phyloP scores from a whole-genome alignment of 2,888 invertebrate genomes.

The Odontocerum albicorne region DNA sequence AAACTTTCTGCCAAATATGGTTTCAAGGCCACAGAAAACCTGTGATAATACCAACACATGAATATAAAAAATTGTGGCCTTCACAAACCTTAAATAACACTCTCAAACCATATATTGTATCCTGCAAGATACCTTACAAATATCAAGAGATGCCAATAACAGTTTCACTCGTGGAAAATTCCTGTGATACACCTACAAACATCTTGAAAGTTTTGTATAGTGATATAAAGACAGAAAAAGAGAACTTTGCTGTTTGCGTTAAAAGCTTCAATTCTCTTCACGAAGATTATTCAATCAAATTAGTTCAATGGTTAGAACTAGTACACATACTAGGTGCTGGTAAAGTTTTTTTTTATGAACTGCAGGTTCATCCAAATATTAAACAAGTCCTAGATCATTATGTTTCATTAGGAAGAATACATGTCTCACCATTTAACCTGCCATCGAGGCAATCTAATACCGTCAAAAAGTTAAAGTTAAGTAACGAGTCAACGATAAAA shows the following conservation, averaged over 20 bases:
- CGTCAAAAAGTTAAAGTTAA: conserved; percentile 86
- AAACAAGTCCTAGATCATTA: conserved; percentile 77
- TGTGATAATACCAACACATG: conserved; percentile 77
- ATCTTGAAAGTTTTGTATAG: conserved; percentile 82
- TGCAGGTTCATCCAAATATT: conserved; percentile 91
- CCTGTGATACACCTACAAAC: conserved; percentile 84
- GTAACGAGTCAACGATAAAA: conserved; percentile 90
- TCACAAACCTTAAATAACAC: conserved; percentile 88
- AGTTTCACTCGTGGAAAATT: conserved; percentile 81
- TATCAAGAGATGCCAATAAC: conserved; percentile 77
- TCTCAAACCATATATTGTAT: conserved; percentile 88
- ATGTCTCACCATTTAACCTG: conserved; percentile 78
- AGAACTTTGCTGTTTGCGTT: conserved; percentile 89
- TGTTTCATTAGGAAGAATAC: conserved; percentile 65
- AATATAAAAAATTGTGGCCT: conserved; percentile 95
- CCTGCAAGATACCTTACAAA: conserved; percentile 81
- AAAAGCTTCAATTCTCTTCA: conserved; percentile 92
- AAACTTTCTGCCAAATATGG: conserved; percentile 88
- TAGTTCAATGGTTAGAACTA: conserved; percentile 94
- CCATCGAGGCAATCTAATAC: conserved; percentile 91
- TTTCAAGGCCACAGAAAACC: conserved; percentile 83
- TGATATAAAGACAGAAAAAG: conserved; percentile 68
- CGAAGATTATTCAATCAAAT: conserved; percentile 84
- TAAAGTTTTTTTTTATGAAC: conserved; percentile 88
- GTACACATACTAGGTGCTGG: conserved; percentile 85